Conservation (phyloP, 1,140 invertebrate genomes). For the Spodoptera litura region DNA sequence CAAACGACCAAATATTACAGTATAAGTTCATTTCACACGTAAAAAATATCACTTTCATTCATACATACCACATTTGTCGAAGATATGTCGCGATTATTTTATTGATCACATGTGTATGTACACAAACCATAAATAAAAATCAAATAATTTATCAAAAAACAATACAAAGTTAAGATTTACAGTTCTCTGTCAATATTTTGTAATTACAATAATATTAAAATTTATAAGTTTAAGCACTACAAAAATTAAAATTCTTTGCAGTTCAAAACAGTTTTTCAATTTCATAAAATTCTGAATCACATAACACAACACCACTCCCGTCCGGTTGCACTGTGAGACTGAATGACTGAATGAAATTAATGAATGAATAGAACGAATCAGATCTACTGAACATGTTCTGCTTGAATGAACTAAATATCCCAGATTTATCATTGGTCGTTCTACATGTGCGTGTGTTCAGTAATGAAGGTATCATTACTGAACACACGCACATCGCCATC, state of each 20-base stretch:
- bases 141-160: slow-evolving; percentile 35
- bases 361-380: slow-evolving; percentile 50
- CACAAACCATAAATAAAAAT: slow-evolving; percentile 68
- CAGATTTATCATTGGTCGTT: slow-evolving; percentile 21
- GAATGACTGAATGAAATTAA: slow-evolving; percentile 65
- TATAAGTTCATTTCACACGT: slow-evolving; percentile 35
- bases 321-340: slow-evolving; percentile 61
- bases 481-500: too few relatives aligned
- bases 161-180: neutral
- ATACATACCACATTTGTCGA: slow-evolving; percentile 70
- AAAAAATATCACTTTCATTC: slow-evolving; percentile 65
- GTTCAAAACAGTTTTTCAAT: slow-evolving; percentile 51
- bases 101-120: slow-evolving; percentile 80
- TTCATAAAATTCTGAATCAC: slow-evolving; percentile 34
- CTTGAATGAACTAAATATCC: slow-evolving; percentile 42
- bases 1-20: slow-evolving; percentile 46
- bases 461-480: too few relatives aligned
- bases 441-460: too few relatives aligned
- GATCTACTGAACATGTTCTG: slow-evolving; percentile 24
- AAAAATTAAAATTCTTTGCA: slow-evolving; percentile 27
- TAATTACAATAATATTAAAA: slow-evolving; percentile 8
- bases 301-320: slow-evolving; percentile 50
- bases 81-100: slow-evolving; percentile 65
- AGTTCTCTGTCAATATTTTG: neutral
- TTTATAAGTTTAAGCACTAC: slow-evolving; percentile 9